Evolutionary conservation across 2,888 invertebrate species (phyloP).

Genomic region (Shargacucullia verbasci): DNA sequence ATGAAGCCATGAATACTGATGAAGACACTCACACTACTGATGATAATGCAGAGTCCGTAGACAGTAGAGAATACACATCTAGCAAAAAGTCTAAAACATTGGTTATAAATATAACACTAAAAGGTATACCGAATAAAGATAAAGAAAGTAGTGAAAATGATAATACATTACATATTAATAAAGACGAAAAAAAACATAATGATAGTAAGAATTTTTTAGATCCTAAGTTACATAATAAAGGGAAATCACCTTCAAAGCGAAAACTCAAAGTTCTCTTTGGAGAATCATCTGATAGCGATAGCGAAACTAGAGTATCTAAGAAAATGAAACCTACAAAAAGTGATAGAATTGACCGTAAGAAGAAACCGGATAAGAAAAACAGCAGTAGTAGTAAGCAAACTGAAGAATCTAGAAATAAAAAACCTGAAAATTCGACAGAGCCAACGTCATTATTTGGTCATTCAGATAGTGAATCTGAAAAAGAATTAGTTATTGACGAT

Average conservation of each 20-base stretch:
- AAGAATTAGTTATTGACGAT: constrained; percentile 74
- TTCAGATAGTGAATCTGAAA: constrained; percentile 73
- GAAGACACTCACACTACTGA: constrained; percentile 21
- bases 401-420: constrained; percentile 26
- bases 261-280: constrained; percentile 87
- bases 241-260: constrained; percentile 74
- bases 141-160: constrained; percentile 49
- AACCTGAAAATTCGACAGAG: constrained; percentile 24
- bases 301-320: constrained; percentile 64
- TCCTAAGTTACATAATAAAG: constrained; percentile 61
- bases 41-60: constrained; percentile 7
- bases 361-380: constrained; percentile 41
- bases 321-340: constrained; percentile 62
- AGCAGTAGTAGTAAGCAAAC: constrained; percentile 27
- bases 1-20: constrained; percentile 23
- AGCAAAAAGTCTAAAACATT: constrained; percentile 68
- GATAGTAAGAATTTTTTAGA: constrained; percentile 43
- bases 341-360: constrained; percentile 54
- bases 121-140: constrained; percentile 74
- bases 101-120: constrained; percentile 82
- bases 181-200: constrained; percentile 28
- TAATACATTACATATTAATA: constrained; percentile 35
- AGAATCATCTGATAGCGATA: constrained; percentile 84
- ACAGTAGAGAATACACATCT: constrained; percentile 28
- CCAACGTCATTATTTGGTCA: constrained; percentile 47